Evolutionary conservation across 2,797 vertebrate species (phyloP), one percentile per base, ranked within the genome.

Genomic region (Chrysocyon brachyurus): DNA sequence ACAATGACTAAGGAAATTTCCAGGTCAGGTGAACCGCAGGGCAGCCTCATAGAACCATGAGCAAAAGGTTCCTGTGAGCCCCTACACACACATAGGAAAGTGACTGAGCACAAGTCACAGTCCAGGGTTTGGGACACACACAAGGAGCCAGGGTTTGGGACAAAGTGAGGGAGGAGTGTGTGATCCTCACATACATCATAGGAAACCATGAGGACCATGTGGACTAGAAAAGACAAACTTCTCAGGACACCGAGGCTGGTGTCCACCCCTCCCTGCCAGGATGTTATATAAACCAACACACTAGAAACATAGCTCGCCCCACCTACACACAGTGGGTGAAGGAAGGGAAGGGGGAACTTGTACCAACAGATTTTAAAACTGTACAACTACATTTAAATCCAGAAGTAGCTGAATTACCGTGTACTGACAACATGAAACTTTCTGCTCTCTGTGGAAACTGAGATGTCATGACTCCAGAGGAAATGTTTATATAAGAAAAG

Each of bases 391-490:
- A 56, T 78, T 90, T 63, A 97, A 93, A 28, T 90, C 28, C 22
- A 81, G 56, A 73, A 63, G 73, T 83, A 57, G 89, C 56, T 49
- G 24, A 49, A 12, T 84, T 85, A 75, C 49, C 8, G 28, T 78
- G 46, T 92, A 19, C 36, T 90, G 75, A 82, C 15, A 86, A 70
- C 81, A 52, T 89, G 75, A 64, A 66, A 90, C 75, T 79, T 94
- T n/a, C 91, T 94, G 10, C 52, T 92, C 11, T 75, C 49, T 88
- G 3, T 87, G 64, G 49, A 89, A 78, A 85, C 17, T 26, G 46
- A 28, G 68, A 66, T 64, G 72, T 46, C 36, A 40, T 40, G 63
- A 94, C 36, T 94, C 49, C 54, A 36, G 78, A 61, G 77, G n/a
- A 96, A 85, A 66, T 36, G 57, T 72, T 73, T 21, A 49, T 46